These are phyloP conservation scores for Prionace glauca DNA, from an alignment of 2,797 vertebrate genomes.

Conservation along the genomic window DNA sequence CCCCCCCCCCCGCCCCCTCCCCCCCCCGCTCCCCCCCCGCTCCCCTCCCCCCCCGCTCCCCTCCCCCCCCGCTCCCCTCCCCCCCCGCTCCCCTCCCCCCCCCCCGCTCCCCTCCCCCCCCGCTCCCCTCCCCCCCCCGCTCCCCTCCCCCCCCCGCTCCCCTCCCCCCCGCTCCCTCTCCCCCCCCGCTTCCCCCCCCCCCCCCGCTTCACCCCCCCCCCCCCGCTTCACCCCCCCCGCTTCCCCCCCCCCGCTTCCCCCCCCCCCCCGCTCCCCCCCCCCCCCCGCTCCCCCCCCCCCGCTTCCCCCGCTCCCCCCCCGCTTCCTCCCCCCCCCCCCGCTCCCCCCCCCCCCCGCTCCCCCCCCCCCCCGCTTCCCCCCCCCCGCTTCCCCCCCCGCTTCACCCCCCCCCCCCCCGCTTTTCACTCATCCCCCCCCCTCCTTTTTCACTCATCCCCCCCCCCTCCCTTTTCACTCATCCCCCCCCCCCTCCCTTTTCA, in stretches of 20 bases:
- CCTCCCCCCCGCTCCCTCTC: rapidly evolving
- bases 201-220: neutral
- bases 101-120: neutral
- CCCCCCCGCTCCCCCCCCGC: neutral
- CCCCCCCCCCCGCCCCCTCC: neutral
- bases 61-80: too few species aligned
- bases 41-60: too few species aligned
- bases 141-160: neutral
- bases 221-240: neutral
- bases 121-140: neutral
- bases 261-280: neutral
- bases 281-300: too few species aligned
- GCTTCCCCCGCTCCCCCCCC: too few species aligned
- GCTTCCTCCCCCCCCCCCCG: neutral
- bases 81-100: neutral
- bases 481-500: too few species aligned
- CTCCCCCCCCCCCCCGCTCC: neutral
- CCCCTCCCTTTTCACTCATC: too few species aligned
- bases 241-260: neutral
- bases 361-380: neutral
- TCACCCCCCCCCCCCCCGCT: too few species aligned
- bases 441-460: too few species aligned
- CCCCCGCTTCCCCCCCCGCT: too few species aligned
- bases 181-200: neutral
- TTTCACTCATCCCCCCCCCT: too few species aligned